Evolutionary conservation across 2,113 vertebrate species (phyloP), one percentile per base, ranked within the genome.

Genomic region (Megaleporinus macrocephalus): DNA sequence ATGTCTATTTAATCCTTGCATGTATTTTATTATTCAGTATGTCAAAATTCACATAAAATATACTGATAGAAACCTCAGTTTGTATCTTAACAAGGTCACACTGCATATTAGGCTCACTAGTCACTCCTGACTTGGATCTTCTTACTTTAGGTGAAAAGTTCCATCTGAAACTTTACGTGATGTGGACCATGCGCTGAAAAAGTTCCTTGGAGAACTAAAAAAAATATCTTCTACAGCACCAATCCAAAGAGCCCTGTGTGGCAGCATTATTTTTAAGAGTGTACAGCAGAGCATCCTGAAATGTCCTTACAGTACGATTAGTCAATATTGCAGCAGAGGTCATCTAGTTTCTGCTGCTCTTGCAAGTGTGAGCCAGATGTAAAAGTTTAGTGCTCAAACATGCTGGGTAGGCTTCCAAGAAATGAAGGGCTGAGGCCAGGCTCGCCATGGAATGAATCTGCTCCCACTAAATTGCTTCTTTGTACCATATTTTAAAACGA

Each of bases 391-490:
- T 26, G 12, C n/a, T 65, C 29, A 44, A 36, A 59, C 30, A 79
- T 69, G n/a, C 51, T 69, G 65, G 75, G 62, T 33, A 81, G 14
- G n/a, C 29, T 85, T 82, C 84, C 62, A 79, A 73, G 76, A 59
- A 74, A 69, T 15, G 26, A 59, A 24, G 24, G 75, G 24, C 44
- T 53, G 55, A 71, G 47, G 30, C 51, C 22, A 62, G 44, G 49
- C 36, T 33, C 13, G 29, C 55, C 65, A 26, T 76, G 29, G 68
- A 69, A 49, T 70, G 55, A 79, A 53, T 62, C 49, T 74, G 61
- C 53, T 65, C 51, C 22, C 41, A 44, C 29, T 24, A 61, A 81
- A 73, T 44, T n/a, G 57, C 73, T 78, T 24, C 55, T 63, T 70
- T 72, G 76, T 73, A 57, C 69, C 51, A 72, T 41, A 62, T 27